Evolutionary conservation across 2,888 invertebrate species (phyloP).

Genomic region (Melinopterus prodromus): DNA sequence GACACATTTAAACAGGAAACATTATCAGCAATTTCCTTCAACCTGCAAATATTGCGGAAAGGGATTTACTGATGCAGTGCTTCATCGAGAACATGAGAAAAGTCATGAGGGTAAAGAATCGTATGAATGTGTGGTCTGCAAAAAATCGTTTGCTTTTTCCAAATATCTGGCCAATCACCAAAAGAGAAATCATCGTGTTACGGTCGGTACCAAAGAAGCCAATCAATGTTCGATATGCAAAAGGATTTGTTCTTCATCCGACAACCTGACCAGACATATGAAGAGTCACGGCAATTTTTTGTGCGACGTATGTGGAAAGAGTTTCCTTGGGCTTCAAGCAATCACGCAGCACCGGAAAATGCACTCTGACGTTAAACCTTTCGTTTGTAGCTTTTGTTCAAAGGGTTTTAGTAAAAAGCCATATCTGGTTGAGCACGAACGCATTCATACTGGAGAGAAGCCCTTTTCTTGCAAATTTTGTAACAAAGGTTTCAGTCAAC

Average conservation of each 20-base stretch:
- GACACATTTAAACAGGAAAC: constrained; percentile 27
- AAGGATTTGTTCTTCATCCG: constrained; percentile 53
- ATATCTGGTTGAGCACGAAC: constrained; percentile 47
- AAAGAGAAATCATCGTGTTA: constrained; percentile 47
- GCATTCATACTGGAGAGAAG: constrained; percentile 50
- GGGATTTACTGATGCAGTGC: constrained; percentile 16
- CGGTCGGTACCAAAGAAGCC: constrained; percentile 46
- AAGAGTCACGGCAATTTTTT: constrained; percentile 53
- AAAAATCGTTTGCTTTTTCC: constrained; percentile 45
- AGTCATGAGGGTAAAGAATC: constrained; percentile 16
- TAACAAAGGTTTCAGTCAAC: constrained; percentile 46
- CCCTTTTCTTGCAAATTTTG: constrained; percentile 49
- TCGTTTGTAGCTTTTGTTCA: constrained; percentile 48
- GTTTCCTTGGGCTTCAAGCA: constrained; percentile 42
- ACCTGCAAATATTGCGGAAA: constrained; percentile 29
- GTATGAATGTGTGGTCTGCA: constrained; percentile 58
- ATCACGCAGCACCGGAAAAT: constrained; percentile 48
- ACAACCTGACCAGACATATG: constrained; percentile 55
- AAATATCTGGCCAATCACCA: constrained; percentile 62
- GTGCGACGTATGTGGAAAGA: constrained; percentile 56
- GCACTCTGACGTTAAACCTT: constrained; percentile 49
- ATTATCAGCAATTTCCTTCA: constrained; percentile 23
- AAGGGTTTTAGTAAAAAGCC: constrained; percentile 48
- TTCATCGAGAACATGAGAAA: constrained; percentile 33
- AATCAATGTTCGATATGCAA: constrained; percentile 49